phyloP scores from a whole-genome alignment of 2,888 invertebrate species.

The Eupelmus urozonus region DNA sequence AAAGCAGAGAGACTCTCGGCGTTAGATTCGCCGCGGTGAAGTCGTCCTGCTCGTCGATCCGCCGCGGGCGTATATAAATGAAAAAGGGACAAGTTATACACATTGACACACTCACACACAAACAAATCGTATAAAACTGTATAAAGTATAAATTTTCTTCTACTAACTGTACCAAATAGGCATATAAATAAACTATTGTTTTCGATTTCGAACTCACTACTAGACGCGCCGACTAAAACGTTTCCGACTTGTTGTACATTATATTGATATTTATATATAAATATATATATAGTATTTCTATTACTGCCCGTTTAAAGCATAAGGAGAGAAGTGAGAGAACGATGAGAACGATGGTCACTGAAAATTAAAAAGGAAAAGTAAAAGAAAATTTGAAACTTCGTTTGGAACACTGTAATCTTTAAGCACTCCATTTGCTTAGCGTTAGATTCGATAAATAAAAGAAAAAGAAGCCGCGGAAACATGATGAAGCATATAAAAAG shows the following conservation, averaged over 20 bases:
- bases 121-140: conserved; percentile 64
- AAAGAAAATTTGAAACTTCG: conserved; percentile 60
- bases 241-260: conserved; percentile 65
- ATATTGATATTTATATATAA: conserved; percentile 63
- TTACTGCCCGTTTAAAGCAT: conserved; percentile 67
- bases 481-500: conserved; percentile 15
- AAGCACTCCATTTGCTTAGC: conserved; percentile 63
- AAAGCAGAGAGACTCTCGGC: not conserved
- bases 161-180: conserved; percentile 65
- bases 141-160: conserved; percentile 70
- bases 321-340: conserved; percentile 58
- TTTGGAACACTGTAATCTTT: conserved; percentile 62
- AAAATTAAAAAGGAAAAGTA: conserved; percentile 58
- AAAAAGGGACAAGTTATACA: conserved; percentile 43
- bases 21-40: too few species aligned
- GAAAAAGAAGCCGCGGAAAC: conserved; percentile 38
- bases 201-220: conserved; percentile 63
- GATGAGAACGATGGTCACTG: conserved; percentile 3
- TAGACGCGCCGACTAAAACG: conserved; percentile 64
- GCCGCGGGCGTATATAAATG: not conserved
- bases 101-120: conserved; percentile 41
- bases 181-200: conserved; percentile 63
- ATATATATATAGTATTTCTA: conserved; percentile 65
- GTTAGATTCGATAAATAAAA: conserved; percentile 58
- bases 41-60: conserved; percentile 30